Percentiles rank a stretch among this genome's conserved stretches.
Evolutionary conservation across 2,113 vertebrate genomes (phyloP).

Genomic region (Lonchura striata): DNA sequence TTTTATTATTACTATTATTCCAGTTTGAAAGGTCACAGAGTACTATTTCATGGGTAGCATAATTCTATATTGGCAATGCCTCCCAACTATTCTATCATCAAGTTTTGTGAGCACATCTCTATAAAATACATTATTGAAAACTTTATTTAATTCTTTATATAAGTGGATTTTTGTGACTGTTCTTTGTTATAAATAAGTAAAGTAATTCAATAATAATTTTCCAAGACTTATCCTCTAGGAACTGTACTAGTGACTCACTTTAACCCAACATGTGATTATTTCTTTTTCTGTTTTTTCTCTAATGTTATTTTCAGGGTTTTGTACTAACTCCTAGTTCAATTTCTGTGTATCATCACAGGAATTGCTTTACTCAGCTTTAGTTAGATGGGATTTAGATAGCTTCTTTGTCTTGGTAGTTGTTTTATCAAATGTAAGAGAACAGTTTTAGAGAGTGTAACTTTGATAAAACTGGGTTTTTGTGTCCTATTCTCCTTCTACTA

Average conservation of each 20-base stretch:
- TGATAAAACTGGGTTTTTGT: neutral
- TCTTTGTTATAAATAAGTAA: neutral
- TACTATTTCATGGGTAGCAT: neutral
- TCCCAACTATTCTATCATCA: neutral
- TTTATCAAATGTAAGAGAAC: neutral
- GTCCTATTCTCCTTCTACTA: neutral
- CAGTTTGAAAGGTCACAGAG: neutral
- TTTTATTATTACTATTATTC: slow-evolving; percentile 7
- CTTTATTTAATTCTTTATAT: neutral
- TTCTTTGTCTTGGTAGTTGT: neutral
- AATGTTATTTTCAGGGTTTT: neutral
- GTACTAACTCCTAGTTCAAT: neutral
- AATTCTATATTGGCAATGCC: neutral
- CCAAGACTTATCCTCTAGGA: neutral
- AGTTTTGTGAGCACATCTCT: rapidly evolving
- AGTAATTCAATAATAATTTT: neutral
- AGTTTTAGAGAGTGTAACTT: neutral
- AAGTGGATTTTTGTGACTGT: neutral
- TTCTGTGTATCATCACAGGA: neutral
- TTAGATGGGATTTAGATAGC: neutral
- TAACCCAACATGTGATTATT: neutral
- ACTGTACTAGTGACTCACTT: neutral
- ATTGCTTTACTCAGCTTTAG: neutral
- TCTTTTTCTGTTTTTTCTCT: neutral
- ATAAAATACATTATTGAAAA: neutral